Conservation (phyloP, 2,888 invertebrate species). For the Synanthedon myopaeformis region DNA sequence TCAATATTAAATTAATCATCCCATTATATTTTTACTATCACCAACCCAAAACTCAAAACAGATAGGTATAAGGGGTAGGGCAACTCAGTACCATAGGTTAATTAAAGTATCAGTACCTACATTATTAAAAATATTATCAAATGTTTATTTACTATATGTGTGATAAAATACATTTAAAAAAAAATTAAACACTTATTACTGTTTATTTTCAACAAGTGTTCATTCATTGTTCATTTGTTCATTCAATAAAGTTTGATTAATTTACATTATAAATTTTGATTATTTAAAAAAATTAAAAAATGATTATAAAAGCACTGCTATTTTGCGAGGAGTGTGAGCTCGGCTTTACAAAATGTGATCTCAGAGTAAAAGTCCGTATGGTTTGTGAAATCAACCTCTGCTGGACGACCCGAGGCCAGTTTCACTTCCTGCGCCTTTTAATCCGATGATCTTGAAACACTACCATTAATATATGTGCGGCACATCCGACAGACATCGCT, state of each 20-base stretch:
- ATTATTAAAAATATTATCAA: too few relatives aligned
- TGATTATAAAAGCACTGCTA: too few relatives aligned
- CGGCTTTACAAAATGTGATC: not conserved
- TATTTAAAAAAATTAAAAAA: not conserved
- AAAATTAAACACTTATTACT: too few relatives aligned
- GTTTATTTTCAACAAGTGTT: too few relatives aligned
- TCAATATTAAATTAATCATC: too few relatives aligned
- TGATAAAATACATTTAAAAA: too few relatives aligned
- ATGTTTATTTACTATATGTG: too few relatives aligned
- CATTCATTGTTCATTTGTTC: not conserved
- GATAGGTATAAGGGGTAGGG: too few relatives aligned
- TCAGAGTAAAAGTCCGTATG: not conserved
- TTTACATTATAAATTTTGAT: not conserved
- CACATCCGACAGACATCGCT: not conserved
- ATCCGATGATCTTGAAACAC: conserved; percentile 15
- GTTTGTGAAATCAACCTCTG: conserved; percentile 21
- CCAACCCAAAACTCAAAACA: too few relatives aligned
- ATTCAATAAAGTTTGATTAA: not conserved
- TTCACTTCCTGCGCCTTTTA: conserved; percentile 37
- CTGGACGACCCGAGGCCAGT: conserved; percentile 21
- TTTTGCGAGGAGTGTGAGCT: not conserved
- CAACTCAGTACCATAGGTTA: too few relatives aligned
- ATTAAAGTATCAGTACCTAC: too few relatives aligned
- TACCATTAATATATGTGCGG: not conserved
- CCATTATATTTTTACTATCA: too few relatives aligned